These are phyloP conservation scores for Nebria salina DNA, from an alignment of 2,888 invertebrate genomes.

Conservation along the genomic window DNA sequence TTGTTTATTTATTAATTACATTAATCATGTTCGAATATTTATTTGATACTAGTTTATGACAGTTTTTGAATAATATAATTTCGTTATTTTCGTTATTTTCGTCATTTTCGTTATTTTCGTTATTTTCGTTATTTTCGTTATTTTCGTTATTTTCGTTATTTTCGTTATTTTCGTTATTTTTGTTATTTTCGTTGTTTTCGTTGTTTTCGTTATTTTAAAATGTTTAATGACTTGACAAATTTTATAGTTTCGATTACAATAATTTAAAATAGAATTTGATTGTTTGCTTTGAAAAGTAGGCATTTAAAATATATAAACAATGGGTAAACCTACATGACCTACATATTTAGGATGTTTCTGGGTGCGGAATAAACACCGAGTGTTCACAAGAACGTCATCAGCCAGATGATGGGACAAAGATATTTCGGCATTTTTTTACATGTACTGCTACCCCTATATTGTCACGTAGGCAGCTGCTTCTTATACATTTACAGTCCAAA, in stretches of 20 bases:
- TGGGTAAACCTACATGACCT: not conserved
- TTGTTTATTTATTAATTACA: too few relatives aligned
- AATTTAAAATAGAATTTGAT: not conserved
- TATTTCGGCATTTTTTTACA: not conserved
- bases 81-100: too few relatives aligned
- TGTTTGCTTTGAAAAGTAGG: not conserved
- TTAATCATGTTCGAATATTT: too few relatives aligned
- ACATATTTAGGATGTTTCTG: not conserved
- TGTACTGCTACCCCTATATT: not conserved
- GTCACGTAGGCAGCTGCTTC: not conserved
- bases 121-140: too few relatives aligned
- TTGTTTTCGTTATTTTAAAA: too few relatives aligned
- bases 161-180: too few relatives aligned
- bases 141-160: too few relatives aligned
- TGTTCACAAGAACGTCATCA: not conserved
- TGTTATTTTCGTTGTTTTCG: too few relatives aligned
- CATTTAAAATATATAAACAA: not conserved
- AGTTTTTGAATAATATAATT: too few relatives aligned
- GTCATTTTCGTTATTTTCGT: too few relatives aligned
- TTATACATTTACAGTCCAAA: not conserved
- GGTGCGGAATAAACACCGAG: not conserved
- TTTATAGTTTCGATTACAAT: not conserved
- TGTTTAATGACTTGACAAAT: too few relatives aligned
- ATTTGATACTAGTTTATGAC: too few relatives aligned
- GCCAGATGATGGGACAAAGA: not conserved